Evolutionary conservation across 2,797 vertebrate species (phyloP), one percentile per base, ranked within the genome.

Genomic region (Molothrus aeneus): DNA sequence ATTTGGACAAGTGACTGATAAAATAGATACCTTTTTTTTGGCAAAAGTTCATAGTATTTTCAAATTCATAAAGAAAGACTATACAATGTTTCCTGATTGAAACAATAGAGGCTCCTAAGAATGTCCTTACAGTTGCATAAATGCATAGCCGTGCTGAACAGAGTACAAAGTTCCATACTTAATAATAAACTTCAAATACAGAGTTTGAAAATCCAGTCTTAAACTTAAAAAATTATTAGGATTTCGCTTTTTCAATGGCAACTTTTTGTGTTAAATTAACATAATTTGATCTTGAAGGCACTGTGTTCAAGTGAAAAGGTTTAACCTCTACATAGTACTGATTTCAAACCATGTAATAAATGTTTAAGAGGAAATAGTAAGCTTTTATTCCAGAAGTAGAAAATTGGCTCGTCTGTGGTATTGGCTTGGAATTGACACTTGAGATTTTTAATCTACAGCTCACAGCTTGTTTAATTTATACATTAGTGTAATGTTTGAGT

Each of bases 381-480:
- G 73, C 54, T 92, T 90, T 96, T 80, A 84, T 80, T 29, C 17
- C 71, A 91, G 81, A 81, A 80, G 70, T 53, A 95, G 88, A 61
- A 93, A 95, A 70, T 80, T 88, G 72, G 38, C 6, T 92, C 61
- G 40, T 86, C 61, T 77, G 29, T 56, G 68, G 59, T 90, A 78
- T 92, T 88, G 89, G 87, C 79, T 88, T 90, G 59, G 78, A 93
- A 92, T 61, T 66, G 77, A 57, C 68, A 80, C 54, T 91, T 86
- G 45, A 80, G 75, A 70, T 86, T 95, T 96, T 97, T 95, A 94
- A 95, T 92, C 85, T 95, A 79, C 88, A 90, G 77, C 72, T 96
- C 78, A 77, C 2, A 1, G 87, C 84, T 95, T 86, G 59, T 95
- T 96, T 97, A 94, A 97, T 97, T 97, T 97, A 84, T 93, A 88